Conservation (phyloP, 2,113 vertebrate species). For the Chlorodrepanis virens region DNA sequence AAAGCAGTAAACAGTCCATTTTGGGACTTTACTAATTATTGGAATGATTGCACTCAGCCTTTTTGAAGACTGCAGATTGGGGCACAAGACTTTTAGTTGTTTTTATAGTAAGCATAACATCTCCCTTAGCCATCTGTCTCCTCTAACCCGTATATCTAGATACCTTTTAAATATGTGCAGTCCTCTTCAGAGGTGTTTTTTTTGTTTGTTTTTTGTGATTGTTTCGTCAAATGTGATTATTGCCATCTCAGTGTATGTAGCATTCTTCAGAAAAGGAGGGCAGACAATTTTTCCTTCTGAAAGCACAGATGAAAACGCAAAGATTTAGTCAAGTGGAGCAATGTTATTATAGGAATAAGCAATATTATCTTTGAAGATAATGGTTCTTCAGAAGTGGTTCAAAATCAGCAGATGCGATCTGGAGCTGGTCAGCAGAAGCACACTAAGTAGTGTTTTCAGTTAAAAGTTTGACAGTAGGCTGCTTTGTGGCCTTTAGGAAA, state of each 20-base stretch:
- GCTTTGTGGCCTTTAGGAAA: background rate
- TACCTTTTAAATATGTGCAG: background rate
- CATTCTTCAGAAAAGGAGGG: background rate
- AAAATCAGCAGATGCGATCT: background rate
- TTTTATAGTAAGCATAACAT: background rate
- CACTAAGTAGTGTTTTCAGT: background rate
- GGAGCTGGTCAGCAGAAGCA: background rate
- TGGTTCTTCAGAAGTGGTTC: background rate
- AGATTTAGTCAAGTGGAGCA: background rate
- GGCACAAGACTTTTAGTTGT: background rate
- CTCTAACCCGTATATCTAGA: background rate
- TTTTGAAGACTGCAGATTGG: background rate
- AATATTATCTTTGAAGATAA: background rate
- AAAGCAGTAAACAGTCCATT: background rate
- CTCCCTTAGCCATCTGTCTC: background rate
- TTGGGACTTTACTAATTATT: background rate
- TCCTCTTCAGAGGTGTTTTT: background rate
- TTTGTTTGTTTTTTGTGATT: background rate
- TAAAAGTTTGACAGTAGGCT: background rate
- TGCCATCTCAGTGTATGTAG: background rate
- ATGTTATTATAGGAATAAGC: background rate
- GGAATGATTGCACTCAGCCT: background rate
- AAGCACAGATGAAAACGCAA: background rate
- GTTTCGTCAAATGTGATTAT: background rate
- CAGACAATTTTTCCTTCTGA: background rate